phyloP scores from a whole-genome alignment of 2,113 vertebrate species.

The Notarius quadriscutis region DNA sequence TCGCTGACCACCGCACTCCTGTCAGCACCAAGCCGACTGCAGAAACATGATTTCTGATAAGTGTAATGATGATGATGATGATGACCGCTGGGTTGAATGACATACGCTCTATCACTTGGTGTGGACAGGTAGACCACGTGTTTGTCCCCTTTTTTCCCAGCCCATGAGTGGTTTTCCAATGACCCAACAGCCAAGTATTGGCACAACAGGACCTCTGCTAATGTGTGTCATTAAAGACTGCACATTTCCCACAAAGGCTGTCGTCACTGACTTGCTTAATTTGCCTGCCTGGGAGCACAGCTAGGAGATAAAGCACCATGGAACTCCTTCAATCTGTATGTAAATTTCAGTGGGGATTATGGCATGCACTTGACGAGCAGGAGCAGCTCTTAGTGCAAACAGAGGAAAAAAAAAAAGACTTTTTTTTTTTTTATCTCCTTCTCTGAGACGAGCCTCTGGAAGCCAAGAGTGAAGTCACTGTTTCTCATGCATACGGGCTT shows the following conservation, averaged over 20 bases:
- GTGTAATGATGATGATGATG: slow-evolving; percentile 15
- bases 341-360: slow-evolving; percentile 52
- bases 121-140: slow-evolving; percentile 3
- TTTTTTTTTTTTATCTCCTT: slow-evolving; percentile 33
- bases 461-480: slow-evolving; percentile 31
- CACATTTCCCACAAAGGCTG: slow-evolving; percentile 34
- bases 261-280: background rate
- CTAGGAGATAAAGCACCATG: slow-evolving; percentile 41
- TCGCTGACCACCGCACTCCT: slow-evolving; percentile 31
- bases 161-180: background rate
- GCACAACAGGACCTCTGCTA: slow-evolving; percentile 16
- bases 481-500: background rate
- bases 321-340: slow-evolving; percentile 53
- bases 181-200: background rate
- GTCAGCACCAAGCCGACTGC: slow-evolving; percentile 10
- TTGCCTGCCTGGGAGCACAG: slow-evolving; percentile 13
- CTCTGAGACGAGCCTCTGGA: slow-evolving; percentile 31
- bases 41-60: slow-evolving; percentile 35
- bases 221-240: slow-evolving; percentile 26
- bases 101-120: background rate
- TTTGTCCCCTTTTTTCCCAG: background rate
- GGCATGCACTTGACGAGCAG: slow-evolving; percentile 39
- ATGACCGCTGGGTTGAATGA: slow-evolving; percentile 16
- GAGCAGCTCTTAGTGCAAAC: slow-evolving; percentile 48
- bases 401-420: background rate